Evolutionary conservation across 2,888 invertebrate genomes (phyloP).

Genomic region (Antitype chi): DNA sequence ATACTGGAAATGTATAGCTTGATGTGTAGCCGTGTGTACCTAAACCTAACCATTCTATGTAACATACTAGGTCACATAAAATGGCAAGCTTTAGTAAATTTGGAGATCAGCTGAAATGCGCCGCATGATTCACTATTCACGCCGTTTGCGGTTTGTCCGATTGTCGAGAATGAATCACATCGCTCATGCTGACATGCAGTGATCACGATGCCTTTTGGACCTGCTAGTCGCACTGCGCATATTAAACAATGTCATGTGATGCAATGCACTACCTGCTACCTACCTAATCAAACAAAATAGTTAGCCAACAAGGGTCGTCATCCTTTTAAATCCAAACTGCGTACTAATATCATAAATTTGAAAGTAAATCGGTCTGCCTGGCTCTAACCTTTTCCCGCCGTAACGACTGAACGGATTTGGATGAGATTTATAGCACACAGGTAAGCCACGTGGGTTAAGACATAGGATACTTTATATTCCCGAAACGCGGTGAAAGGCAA

Average conservation of each 20-base stretch:
- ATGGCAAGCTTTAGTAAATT: constrained; percentile 14
- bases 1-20: too few relatives aligned
- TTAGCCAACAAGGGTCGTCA: neutral
- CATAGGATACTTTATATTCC: neutral
- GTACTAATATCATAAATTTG: neutral
- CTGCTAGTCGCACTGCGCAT: constrained; percentile 18
- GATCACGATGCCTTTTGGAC: constrained; percentile 11
- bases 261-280: constrained; percentile 1
- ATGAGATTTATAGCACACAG: neutral
- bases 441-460: neutral
- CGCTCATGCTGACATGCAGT: constrained; percentile 13
- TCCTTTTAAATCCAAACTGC: neutral
- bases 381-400: neutral
- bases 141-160: constrained; percentile 5
- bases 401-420: neutral
- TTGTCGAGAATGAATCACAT: constrained; percentile 29
- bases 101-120: constrained; percentile 9
- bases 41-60: neutral
- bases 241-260: constrained; percentile 15
- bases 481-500: neutral
- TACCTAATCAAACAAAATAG: neutral
- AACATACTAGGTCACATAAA: neutral
- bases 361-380: neutral
- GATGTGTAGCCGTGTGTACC: too few relatives aligned
- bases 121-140: constrained; percentile 28